Percentiles rank a stretch among this genome's conserved stretches.
Evolutionary conservation across 2,797 vertebrate species (phyloP).

Genomic region (Protosalanx chinensis): DNA sequence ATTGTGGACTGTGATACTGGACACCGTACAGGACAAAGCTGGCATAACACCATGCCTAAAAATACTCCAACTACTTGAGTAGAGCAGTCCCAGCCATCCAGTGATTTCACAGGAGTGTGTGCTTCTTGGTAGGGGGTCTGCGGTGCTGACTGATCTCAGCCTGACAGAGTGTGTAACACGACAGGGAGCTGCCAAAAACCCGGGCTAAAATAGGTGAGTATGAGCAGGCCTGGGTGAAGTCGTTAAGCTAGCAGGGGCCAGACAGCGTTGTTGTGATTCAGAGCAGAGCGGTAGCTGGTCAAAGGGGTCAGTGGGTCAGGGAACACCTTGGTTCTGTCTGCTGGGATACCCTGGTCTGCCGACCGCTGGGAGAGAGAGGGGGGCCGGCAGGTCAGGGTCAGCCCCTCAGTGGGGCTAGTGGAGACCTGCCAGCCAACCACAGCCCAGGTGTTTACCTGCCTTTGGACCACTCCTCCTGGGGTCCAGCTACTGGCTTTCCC

Average conservation of each 20-base stretch:
- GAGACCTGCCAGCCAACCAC: neutral
- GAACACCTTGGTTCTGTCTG: conserved; percentile 27
- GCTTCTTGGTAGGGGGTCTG: neutral
- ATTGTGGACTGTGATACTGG: neutral
- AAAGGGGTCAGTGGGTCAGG: conserved; percentile 43
- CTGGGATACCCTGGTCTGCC: neutral
- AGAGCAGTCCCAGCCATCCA: too few relatives aligned
- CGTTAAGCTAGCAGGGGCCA: conserved; percentile 13
- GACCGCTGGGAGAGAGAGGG: neutral
- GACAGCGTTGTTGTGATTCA: conserved; percentile 42
- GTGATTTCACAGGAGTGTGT: neutral
- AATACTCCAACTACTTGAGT: too few relatives aligned
- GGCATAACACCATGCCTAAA: too few relatives aligned
- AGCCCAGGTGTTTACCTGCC: neutral
- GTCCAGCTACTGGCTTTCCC: neutral
- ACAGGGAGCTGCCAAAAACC: neutral
- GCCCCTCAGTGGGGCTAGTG: neutral
- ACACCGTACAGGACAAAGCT: too few relatives aligned
- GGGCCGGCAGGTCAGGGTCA: too few relatives aligned
- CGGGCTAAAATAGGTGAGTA: conserved; percentile 19
- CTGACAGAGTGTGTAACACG: neutral
- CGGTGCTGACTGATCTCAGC: neutral
- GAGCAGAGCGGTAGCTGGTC: conserved; percentile 26
- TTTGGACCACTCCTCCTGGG: neutral
- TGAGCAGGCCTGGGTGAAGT: conserved; percentile 17